Evolutionary conservation across 2,113 vertebrate species (phyloP), one percentile per base, ranked within the genome.

Genomic region (Mesoclemmys tuberculata): DNA sequence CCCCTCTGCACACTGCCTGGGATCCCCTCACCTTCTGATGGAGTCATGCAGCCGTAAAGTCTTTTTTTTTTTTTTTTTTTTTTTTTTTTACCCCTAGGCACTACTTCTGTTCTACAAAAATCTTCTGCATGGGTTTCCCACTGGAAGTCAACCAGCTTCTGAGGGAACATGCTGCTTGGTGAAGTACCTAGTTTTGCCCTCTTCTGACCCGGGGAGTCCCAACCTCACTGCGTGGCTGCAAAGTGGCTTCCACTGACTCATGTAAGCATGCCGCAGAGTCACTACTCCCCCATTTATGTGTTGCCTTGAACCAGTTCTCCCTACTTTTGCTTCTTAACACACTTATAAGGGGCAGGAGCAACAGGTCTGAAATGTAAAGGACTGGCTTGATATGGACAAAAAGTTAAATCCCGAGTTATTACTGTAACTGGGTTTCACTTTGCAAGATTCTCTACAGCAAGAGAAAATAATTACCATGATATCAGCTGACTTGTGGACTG

Each of bases 391-490:
- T 77, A 77, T 46, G 41, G 41, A 46, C 41, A 16, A 46, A 71
- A 44, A 77, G 8, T 24, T 46, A 77, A 77, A 44, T 41, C 41
- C 44, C 10, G 11, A 46, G 44, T 77, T 77, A 46, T 27, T 46
- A 44, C 74, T 27, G 41, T 77, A 84, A 5, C 10, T 11, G 2
- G 41, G 1, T 79, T 31, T 49, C 16, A 49, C 10, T 49, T 48
- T 48, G 77, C 75, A 85, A 90, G 88, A 92, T 51, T 92, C 27
- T 46, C 58, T 89, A 9, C 1, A 82, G 21, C 3, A 86, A 14
- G 31, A 46, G 78, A 5, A 35, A 29, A 88, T 35, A 51, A 4
- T 55, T 85, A 38, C 7, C 1, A 0, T 11, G 2, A 2, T 38
- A 29, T n/a, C 41, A 58, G 35, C 21, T 64, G 4, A 38, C 41